phyloP scores from a whole-genome alignment of 2,888 invertebrate genomes.

The Nyleta sp. region DNA sequence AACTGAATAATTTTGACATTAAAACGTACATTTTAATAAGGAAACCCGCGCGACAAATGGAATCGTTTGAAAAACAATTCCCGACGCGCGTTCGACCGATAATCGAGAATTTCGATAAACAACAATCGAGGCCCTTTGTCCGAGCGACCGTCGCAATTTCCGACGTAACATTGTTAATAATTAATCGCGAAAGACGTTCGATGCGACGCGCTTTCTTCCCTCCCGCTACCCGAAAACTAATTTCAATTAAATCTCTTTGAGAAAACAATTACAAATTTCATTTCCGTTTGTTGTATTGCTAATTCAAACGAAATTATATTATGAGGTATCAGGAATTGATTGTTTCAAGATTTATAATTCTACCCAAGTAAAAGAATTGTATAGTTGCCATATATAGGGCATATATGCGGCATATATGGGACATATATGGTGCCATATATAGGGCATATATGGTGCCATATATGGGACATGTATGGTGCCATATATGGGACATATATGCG shows the following conservation, averaged over 20 bases:
- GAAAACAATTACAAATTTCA: not conserved
- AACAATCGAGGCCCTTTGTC: slow-evolving; percentile 33
- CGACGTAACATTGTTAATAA: slow-evolving; percentile 32
- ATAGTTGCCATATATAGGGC: too few relatives aligned
- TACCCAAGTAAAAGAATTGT: too few relatives aligned
- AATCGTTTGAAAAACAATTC: slow-evolving; percentile 17
- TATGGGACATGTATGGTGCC: too few relatives aligned
- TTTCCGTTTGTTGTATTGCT: slow-evolving; percentile 1
- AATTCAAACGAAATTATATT: slow-evolving; percentile 7
- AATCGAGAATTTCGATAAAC: slow-evolving; percentile 44
- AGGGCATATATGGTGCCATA: too few relatives aligned
- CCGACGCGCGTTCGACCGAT: slow-evolving; percentile 13
- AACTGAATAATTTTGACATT: slow-evolving; percentile 38
- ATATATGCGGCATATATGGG: too few relatives aligned
- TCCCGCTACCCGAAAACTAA: not conserved
- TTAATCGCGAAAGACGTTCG: slow-evolving; percentile 33
- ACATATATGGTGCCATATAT: too few relatives aligned
- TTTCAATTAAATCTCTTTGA: slow-evolving; percentile 19
- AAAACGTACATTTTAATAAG: slow-evolving; percentile 43
- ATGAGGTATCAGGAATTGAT: too few relatives aligned
- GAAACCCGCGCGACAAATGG: slow-evolving; percentile 25
- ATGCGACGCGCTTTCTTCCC: not conserved
- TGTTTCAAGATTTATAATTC: too few relatives aligned
- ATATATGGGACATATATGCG: too few relatives aligned
- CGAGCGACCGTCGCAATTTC: slow-evolving; percentile 22